phyloP scores from a whole-genome alignment of 2,113 vertebrate species.

The Nanorana parkeri region DNA sequence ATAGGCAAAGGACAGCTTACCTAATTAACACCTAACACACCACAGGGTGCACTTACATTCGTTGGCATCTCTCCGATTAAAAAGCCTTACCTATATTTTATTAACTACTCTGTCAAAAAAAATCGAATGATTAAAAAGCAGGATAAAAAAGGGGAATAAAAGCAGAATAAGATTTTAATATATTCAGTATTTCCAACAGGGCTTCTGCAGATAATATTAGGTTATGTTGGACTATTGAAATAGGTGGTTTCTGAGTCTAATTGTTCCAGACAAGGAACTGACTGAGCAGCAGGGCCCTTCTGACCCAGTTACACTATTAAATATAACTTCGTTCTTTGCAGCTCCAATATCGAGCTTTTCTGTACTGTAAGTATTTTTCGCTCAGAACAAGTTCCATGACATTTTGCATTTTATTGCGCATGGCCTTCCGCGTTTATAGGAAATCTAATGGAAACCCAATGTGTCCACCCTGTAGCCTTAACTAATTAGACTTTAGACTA shows the following conservation, averaged over 20 bases:
- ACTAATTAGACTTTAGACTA: slow-evolving; percentile 15
- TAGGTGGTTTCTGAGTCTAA: slow-evolving; percentile 51
- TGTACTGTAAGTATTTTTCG: neutral
- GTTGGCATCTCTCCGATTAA: slow-evolving; percentile 25
- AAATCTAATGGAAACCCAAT: neutral
- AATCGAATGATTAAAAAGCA: slow-evolving; percentile 33
- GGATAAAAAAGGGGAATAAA: slow-evolving; percentile 25
- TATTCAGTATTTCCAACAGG: slow-evolving; percentile 27
- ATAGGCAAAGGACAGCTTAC: slow-evolving; percentile 6
- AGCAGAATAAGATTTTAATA: slow-evolving; percentile 29
- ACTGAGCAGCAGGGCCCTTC: slow-evolving; percentile 31
- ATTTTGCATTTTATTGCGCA: neutral
- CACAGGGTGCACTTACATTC: slow-evolving; percentile 11
- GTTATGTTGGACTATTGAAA: slow-evolving; percentile 17
- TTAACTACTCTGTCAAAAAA: slow-evolving; percentile 21
- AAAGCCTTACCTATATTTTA: slow-evolving; percentile 40
- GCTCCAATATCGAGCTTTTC: neutral
- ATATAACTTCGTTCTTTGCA: slow-evolving; percentile 33
- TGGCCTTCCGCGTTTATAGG: neutral
- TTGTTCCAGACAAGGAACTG: slow-evolving; percentile 44
- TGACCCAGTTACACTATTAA: slow-evolving; percentile 50
- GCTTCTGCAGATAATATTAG: slow-evolving; percentile 36
- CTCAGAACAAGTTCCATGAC: slow-evolving; percentile 9
- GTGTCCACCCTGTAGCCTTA: neutral
- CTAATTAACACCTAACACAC: slow-evolving; percentile 34